phyloP scores from a whole-genome alignment of 2,797 vertebrate genomes.

The Silurus lanzhouensis region DNA sequence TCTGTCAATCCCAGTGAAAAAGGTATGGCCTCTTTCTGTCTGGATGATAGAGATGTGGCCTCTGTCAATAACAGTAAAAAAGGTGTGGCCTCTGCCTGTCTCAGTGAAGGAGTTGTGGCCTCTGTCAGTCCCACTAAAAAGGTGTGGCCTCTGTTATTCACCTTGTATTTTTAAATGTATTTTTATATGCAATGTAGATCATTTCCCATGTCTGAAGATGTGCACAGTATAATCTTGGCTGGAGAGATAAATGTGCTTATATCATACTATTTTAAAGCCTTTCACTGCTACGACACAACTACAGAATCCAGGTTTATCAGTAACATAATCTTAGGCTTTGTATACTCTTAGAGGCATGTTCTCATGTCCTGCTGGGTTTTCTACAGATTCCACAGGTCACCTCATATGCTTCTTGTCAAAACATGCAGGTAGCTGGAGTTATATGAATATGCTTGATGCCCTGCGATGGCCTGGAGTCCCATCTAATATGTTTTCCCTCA shows the following conservation, averaged over 20 bases:
- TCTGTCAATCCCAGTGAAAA: background rate
- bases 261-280: background rate
- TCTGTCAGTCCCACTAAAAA: background rate
- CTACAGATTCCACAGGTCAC: background rate
- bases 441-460: background rate
- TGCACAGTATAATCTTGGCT: background rate
- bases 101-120: background rate
- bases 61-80: background rate
- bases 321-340: too few relatives aligned
- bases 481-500: background rate
- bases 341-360: background rate
- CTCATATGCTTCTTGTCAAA: background rate
- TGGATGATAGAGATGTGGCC: background rate
- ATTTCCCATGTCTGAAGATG: background rate
- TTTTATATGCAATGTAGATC: background rate
- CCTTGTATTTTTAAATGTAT: background rate
- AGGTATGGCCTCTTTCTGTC: background rate
- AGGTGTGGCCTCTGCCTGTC: too few relatives aligned
- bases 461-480: background rate
- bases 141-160: background rate
- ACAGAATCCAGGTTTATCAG: background rate
- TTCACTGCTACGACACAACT: background rate
- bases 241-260: background rate
- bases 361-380: background rate
- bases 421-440: background rate